phyloP scores from a whole-genome alignment of 2,797 vertebrate genomes.

The Mormyrops boulengeri region DNA sequence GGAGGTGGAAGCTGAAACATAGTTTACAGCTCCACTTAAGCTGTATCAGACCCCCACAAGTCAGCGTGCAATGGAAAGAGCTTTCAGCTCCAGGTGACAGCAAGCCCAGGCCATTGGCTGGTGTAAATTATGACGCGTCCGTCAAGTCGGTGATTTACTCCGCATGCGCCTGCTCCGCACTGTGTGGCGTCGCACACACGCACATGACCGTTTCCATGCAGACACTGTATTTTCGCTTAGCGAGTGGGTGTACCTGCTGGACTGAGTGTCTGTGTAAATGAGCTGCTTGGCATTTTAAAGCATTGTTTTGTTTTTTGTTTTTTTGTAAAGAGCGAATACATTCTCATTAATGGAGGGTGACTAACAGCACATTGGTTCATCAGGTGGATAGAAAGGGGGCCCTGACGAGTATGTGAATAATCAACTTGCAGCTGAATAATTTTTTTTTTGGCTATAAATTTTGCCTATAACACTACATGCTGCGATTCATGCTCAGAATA shows the following conservation, averaged over 20 bases:
- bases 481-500: background rate
- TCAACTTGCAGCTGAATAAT: background rate
- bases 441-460: background rate
- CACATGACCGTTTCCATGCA: background rate
- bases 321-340: background rate
- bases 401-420: background rate
- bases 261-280: background rate
- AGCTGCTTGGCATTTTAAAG: conserved; percentile 6
- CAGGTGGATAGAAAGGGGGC: background rate
- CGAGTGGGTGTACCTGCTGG: background rate
- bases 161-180: background rate
- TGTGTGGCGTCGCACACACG: background rate
- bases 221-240: background rate
- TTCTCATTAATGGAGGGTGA: conserved; percentile 7
- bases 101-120: background rate
- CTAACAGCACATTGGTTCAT: background rate
- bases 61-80: background rate
- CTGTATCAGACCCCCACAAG: background rate
- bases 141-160: background rate
- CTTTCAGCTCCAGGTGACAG: background rate
- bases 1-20: background rate
- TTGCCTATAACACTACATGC: background rate
- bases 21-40: background rate
- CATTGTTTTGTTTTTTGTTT: background rate
- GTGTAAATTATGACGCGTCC: background rate